phyloP scores from a whole-genome alignment of 64 coral and sea anemone genomes.

The Stylophora pistillata region DNA sequence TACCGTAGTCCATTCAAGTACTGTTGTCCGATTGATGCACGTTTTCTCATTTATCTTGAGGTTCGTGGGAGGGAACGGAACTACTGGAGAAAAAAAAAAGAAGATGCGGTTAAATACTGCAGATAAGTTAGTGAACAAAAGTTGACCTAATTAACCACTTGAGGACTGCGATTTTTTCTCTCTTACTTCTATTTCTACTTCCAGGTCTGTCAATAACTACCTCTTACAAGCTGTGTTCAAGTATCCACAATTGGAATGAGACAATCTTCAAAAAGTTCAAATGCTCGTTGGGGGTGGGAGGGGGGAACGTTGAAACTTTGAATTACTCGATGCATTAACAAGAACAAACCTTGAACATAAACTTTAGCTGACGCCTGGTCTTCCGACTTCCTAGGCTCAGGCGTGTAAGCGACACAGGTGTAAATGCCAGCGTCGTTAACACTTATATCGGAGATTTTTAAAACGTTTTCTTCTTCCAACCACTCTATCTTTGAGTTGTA shows the following conservation, averaged over 20 bases:
- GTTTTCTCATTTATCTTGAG: conserved; percentile 17
- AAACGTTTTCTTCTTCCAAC: conserved; percentile 22
- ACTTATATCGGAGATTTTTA: conserved; percentile 44
- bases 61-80: conserved; percentile 60
- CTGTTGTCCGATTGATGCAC: conserved; percentile 45
- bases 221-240: too few species aligned
- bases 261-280: too few species aligned
- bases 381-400: conserved; percentile 41
- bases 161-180: too few species aligned
- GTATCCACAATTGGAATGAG: too few species aligned
- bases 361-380: conserved; percentile 28
- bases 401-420: conserved; percentile 67
- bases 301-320: too few species aligned
- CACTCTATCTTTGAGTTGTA: conserved; percentile 51
- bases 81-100: conserved; percentile 52
- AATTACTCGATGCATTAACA: too few species aligned
- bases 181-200: too few species aligned
- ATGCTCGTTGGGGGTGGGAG: too few species aligned
- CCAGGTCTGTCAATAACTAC: too few species aligned
- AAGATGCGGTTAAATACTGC: too few species aligned
- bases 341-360: conserved; percentile 58
- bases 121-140: too few species aligned
- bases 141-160: too few species aligned
- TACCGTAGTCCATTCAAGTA: conserved; percentile 46
- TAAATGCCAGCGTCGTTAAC: conserved; percentile 61